Conservation (phyloP, 1,140 invertebrate species). For the Ectropis grisescens region DNA sequence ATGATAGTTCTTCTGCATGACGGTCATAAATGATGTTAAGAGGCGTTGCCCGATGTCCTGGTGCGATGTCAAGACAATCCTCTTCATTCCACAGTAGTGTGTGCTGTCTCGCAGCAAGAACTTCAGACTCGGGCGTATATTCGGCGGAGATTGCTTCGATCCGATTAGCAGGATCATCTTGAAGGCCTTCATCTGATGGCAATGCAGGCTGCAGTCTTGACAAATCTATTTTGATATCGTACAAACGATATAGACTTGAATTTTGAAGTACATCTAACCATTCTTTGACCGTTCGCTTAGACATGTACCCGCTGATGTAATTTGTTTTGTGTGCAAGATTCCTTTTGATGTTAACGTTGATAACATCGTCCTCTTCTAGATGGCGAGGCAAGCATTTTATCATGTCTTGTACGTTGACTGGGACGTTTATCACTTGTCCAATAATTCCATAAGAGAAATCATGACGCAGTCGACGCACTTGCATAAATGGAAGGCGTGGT, state of each 20-base stretch:
- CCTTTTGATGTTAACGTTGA: too few species aligned
- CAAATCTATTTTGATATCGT: constrained; percentile 26
- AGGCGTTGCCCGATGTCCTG: constrained; percentile 15
- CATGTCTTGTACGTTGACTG: too few species aligned
- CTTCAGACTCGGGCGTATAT: constrained; percentile 18
- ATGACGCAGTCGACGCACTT: too few species aligned
- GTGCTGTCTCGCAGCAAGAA: constrained; percentile 22
- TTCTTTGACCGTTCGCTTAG: constrained; percentile 15
- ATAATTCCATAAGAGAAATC: too few species aligned
- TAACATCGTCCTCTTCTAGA: too few species aligned
- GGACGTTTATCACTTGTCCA: too few species aligned
- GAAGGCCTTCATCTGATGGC: constrained; percentile 9
- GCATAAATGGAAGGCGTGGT: too few species aligned
- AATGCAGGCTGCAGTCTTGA: constrained; percentile 15
- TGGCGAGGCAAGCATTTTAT: too few species aligned
- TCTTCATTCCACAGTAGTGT: constrained; percentile 28
- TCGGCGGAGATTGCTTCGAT: constrained; percentile 22
- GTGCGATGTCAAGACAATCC: constrained; percentile 23
- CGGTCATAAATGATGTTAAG: too few species aligned
- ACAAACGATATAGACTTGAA: constrained; percentile 20
- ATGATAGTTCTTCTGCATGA: constrained; percentile 30
- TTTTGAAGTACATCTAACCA: constrained; percentile 22
- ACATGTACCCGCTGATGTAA: constrained; percentile 21
- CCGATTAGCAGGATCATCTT: constrained; percentile 16
- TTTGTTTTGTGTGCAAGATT: too few species aligned